Percentiles rank a stretch among this genome's conserved stretches.
These are phyloP conservation scores for Hemicordylus capensis DNA, from an alignment of 2,113 vertebrate genomes.

Conservation along the genomic window DNA sequence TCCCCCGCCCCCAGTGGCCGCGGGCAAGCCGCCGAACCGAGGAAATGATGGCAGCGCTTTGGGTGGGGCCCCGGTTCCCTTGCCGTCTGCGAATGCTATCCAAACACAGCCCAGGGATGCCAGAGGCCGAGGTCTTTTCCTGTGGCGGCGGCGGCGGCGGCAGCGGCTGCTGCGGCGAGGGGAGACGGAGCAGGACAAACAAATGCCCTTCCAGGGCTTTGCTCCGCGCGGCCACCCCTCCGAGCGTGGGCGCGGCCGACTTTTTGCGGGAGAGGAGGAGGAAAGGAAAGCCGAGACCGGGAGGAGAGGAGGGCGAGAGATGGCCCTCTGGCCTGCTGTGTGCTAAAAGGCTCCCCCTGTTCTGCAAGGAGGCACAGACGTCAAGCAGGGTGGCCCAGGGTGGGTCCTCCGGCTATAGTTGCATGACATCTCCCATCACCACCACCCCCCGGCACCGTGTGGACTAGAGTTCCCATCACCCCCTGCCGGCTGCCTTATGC, in stretches of 20 bases:
- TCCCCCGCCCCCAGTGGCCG: too few species aligned
- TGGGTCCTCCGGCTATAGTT: too few species aligned
- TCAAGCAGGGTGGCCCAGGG: too few species aligned
- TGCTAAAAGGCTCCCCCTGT: background rate
- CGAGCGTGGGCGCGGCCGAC: background rate
- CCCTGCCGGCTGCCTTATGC: too few species aligned
- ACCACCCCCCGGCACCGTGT: too few species aligned
- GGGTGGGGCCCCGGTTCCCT: conserved; percentile 58
- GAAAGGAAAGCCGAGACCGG: too few species aligned
- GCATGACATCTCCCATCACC: too few species aligned
- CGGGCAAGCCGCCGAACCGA: too few species aligned
- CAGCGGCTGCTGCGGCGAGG: conserved; percentile 35
- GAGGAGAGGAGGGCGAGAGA: too few species aligned
- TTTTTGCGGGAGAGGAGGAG: background rate
- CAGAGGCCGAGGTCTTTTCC: conserved; percentile 57
- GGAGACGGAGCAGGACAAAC: conserved; percentile 57
- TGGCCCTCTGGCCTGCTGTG: background rate
- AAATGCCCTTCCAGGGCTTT: conserved; percentile 37
- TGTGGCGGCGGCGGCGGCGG: conserved; percentile 39
- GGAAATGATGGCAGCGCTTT: background rate
- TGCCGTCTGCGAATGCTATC: conserved; percentile 48
- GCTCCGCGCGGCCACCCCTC: conserved; percentile 16
- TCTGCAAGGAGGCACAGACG: too few species aligned
- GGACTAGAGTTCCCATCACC: too few species aligned
- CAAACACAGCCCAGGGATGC: conserved; percentile 58